Conservation (phyloP, 2,797 vertebrate genomes). For the Tadarida brasiliensis region DNA sequence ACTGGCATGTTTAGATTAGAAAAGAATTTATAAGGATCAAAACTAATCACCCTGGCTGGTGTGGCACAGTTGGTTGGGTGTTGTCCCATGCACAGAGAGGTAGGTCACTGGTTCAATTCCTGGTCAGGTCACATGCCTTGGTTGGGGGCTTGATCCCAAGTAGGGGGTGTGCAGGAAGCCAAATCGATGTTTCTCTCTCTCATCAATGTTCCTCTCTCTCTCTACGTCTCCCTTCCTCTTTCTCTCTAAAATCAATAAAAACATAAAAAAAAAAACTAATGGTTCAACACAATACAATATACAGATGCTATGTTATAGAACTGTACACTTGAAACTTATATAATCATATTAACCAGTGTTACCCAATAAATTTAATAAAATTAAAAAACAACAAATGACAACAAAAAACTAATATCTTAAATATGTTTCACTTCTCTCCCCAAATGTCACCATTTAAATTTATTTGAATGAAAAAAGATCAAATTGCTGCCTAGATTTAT, state of each 20-base stretch:
- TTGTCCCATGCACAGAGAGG: too few species aligned
- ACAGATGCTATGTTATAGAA: neutral
- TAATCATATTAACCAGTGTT: neutral
- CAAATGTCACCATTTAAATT: constrained; percentile 13
- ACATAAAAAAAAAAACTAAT: neutral
- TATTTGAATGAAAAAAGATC: constrained; percentile 19
- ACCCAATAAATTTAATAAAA: neutral
- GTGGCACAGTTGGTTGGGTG: too few species aligned
- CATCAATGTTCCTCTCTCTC: too few species aligned
- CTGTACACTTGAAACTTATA: neutral
- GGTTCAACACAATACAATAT: neutral
- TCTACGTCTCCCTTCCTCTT: too few species aligned
- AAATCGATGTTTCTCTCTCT: too few species aligned
- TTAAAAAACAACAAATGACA: neutral
- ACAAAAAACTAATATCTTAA: neutral
- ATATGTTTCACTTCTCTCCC: neutral
- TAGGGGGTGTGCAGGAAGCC: too few species aligned
- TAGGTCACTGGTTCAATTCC: too few species aligned
- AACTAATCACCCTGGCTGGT: neutral
- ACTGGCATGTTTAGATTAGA: neutral
- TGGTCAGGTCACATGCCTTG: too few species aligned
- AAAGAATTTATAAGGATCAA: constrained; percentile 14
- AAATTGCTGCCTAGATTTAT: constrained; percentile 30
- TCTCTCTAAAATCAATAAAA: too few species aligned
- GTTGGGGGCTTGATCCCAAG: too few species aligned